phyloP scores from a whole-genome alignment of 2,797 vertebrate species.

The Rhodeus uyekii region DNA sequence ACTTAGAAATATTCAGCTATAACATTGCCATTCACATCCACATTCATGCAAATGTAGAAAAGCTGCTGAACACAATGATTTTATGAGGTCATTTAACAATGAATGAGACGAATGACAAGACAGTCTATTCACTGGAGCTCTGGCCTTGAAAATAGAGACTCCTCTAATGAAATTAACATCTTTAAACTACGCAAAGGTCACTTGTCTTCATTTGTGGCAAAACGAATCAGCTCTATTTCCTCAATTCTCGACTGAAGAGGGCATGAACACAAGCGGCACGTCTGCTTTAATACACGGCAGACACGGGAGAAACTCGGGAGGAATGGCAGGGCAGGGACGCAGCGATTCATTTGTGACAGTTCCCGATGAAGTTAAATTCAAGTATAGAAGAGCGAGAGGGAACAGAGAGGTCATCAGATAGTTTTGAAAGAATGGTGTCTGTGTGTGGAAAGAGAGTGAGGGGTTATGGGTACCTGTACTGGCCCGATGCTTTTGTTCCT shows the following conservation, averaged over 20 bases:
- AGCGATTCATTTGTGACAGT: neutral
- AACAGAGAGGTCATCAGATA: neutral
- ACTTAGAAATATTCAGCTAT: slow-evolving; percentile 25
- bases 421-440: neutral
- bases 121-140: slow-evolving; percentile 21
- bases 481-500: slow-evolving; percentile 99
- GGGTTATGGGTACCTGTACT: slow-evolving; percentile 85
- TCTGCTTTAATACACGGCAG: neutral
- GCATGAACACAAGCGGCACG: neutral
- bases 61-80: slow-evolving; percentile 42
- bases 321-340: neutral
- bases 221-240: slow-evolving; percentile 34
- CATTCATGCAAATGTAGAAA: neutral
- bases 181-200: slow-evolving; percentile 14
- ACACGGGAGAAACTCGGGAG: neutral
- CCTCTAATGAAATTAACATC: slow-evolving; percentile 45
- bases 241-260: neutral
- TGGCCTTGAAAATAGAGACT: slow-evolving; percentile 48
- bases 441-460: neutral
- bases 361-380: neutral
- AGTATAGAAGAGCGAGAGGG: neutral
- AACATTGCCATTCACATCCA: neutral
- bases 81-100: slow-evolving; percentile 39
- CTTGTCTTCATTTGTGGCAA: neutral
- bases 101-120: slow-evolving; percentile 41